Base-by-base conservation (phyloP, 2,888 invertebrate species). In the Chironomus tentans region DNA sequence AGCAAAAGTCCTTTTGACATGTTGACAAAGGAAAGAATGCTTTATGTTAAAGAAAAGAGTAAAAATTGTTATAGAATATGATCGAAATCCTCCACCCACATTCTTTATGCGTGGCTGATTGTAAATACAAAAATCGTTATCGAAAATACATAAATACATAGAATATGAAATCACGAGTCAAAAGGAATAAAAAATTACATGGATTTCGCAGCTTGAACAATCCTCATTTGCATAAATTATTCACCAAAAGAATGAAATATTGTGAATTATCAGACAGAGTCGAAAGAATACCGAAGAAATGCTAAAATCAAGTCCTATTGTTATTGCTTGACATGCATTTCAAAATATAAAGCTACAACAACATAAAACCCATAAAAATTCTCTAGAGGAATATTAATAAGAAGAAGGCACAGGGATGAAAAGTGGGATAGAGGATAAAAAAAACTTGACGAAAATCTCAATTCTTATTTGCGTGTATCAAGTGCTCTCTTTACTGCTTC, bases 201-300 rank as follows among this genome's bases (percentile, higher is more conserved):
- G 21, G 65, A 24, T 21, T 5, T 24, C 22, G 13, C 65, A 21
- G 65, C 21, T 65, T 65, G 22, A 24, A 21, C 24, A 7, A 7
- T 56, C 7, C 56, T 65, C 10, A 65, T 65, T 65, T 65, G 65
- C 65, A 65, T 65, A 65, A 65, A 65, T 24, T 65, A 65, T 65
- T 65, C 65, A 65, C 21, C 13, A 65, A 65, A 65, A 65, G 24
- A 65, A 65, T 65, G 65, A 65, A 65, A 65, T 65, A 65, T 65
- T 65, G 22, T 65, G 65, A 65, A 65, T 18, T 65, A 65, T 65
- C 24, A 65, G 21, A 12, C 50, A 50, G 18, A 38, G 38, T 38
- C 10, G 38, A 38, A 38, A 10, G 38, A 38, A 38, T 10, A 38
- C 38, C 10, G 38, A 38, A 38, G 38, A 56, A 56, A 56, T 56